Base-by-base conservation (phyloP, 2,113 vertebrate genomes). In the Atractosteus spatula region DNA sequence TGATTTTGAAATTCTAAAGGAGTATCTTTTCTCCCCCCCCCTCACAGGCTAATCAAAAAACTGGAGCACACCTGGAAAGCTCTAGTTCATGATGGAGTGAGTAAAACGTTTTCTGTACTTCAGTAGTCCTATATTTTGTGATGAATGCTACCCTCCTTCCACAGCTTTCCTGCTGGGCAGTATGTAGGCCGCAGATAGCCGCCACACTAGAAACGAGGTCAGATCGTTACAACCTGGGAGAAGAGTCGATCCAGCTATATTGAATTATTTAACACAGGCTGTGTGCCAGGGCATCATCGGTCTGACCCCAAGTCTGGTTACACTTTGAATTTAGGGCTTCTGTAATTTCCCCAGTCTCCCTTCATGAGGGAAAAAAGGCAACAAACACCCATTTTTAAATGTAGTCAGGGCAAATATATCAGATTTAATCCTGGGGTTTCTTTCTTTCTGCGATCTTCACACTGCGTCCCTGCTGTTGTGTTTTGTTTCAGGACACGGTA, bases 21-120 rank as follows among this genome's bases (percentile, higher is more conserved):
- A 1, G 17, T 29, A 29, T 29, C 17, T 29, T 29, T 29, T 29
- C 17, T 29, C 17, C 17, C 17, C 17, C 17, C 17, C 17, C 17
- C 4, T 81, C 42, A 57, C 83, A 99, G 97, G 86, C 92, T 99
- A 81, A 99, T 99, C 87, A 99, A 99, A 92, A 99, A 99, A 82
- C 77, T 99, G 67, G 97, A 99, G 64, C 97, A 99, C 74, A 98
- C 97, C 17, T 99, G 97, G 97, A 99, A 99, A 82, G 97, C 97
- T 75, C 89, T 99, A 3, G 97, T 99, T 74, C 97, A 99, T 0
- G 97, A 99, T 0, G 97, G 97, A 91, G 97, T 99, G 83, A 94
- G 96, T 92, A 71, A 10, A 73, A 11, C 3, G 29, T 7, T 41
- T 57, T 41, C 17, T 71, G 56, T 51, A 10, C 5, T 51, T 10